Percentiles rank a stretch among this genome's conserved stretches.
Conservation (phyloP, 2,888 invertebrate genomes). For the Uloborus plumipes region DNA sequence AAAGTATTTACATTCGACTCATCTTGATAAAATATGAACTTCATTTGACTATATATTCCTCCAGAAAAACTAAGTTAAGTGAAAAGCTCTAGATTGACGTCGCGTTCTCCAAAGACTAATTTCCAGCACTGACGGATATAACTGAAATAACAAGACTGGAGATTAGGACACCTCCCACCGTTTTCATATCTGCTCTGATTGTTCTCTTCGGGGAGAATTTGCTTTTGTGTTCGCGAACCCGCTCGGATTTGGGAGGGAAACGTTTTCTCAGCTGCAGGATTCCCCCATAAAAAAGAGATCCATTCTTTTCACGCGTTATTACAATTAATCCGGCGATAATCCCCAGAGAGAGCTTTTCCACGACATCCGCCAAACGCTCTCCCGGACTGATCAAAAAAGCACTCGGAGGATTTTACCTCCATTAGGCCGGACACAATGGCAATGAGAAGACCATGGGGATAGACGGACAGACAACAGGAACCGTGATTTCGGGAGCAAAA, state of each 20-base stretch:
- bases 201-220: not conserved
- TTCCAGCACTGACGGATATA: too few species aligned
- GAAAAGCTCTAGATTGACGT: too few species aligned
- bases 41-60: too few species aligned
- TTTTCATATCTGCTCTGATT: conserved; percentile 12
- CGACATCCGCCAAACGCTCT: conserved; percentile 21
- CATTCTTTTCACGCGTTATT: conserved; percentile 57
- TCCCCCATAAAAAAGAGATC: conserved; percentile 5
- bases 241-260: not conserved
- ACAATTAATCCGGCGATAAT: conserved; percentile 62
- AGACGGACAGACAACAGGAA: conserved; percentile 21
- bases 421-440: conserved; percentile 38
- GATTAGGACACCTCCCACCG: too few species aligned
- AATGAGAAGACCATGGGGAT: not conserved
- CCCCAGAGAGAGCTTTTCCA: conserved; percentile 43
- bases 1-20: too few species aligned
- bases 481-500: conserved; percentile 34
- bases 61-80: too few species aligned
- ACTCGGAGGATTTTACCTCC: conserved; percentile 28
- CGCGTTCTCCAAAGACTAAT: too few species aligned
- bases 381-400: conserved; percentile 5
- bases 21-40: too few species aligned
- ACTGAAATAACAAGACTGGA: too few species aligned
- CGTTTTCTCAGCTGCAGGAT: conserved; percentile 45
- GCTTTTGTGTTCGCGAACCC: not conserved